Conservation (phyloP, 2,113 vertebrate genomes). For the Chaenogobius annularis region DNA sequence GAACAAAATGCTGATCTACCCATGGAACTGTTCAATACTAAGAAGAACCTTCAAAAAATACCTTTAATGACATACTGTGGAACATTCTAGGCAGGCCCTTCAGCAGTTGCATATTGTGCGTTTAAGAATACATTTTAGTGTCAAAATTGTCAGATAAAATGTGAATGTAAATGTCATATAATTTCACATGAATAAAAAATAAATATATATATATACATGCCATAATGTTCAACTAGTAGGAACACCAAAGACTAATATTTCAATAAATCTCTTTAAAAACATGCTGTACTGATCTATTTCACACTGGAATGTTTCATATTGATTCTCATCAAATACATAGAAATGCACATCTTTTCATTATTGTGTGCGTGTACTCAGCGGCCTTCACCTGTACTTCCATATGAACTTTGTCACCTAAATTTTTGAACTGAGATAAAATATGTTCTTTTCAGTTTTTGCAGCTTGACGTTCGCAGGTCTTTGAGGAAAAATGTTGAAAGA, state of each 20-base stretch:
- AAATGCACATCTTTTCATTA: not conserved
- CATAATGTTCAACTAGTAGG: not conserved
- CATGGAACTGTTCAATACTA: too few relatives aligned
- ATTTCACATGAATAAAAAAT: too few relatives aligned
- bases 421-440: not conserved
- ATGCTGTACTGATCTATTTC: not conserved
- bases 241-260: not conserved
- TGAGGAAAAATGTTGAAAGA: not conserved
- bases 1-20: too few relatives aligned
- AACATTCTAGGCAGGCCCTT: too few relatives aligned
- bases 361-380: not conserved
- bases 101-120: too few relatives aligned
- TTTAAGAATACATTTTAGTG: too few relatives aligned
- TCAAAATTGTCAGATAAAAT: too few relatives aligned
- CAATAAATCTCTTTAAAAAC: not conserved
- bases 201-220: too few relatives aligned
- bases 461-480: not conserved
- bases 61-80: too few relatives aligned
- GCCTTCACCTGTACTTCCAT: not conserved
- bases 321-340: not conserved
- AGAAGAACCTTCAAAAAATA: too few relatives aligned
- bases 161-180: too few relatives aligned
- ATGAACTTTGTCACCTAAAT: not conserved
- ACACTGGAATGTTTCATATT: not conserved
- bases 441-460: not conserved